phyloP scores from a whole-genome alignment of 2,113 vertebrate species.

The Tichodroma muraria region DNA sequence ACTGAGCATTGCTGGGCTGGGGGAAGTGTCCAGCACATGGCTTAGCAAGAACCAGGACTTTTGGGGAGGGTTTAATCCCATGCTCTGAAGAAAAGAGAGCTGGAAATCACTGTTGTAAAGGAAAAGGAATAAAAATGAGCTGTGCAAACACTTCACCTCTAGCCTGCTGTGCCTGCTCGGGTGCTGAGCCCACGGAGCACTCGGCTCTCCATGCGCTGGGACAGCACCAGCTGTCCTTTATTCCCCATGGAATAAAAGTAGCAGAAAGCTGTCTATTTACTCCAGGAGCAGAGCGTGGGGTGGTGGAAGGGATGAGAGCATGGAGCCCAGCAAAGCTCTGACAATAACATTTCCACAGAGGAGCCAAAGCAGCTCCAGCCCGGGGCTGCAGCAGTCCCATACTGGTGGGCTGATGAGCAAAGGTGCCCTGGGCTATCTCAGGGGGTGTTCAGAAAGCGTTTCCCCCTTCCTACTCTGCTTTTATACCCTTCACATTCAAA shows the following conservation, averaged over 20 bases:
- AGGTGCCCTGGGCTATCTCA: background rate
- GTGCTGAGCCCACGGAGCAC: background rate
- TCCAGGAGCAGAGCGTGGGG: background rate
- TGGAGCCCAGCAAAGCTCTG: background rate
- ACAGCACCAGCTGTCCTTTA: background rate
- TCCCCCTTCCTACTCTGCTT: background rate
- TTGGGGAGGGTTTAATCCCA: background rate
- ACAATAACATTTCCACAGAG: fast-evolving
- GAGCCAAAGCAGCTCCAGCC: background rate
- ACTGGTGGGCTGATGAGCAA: background rate
- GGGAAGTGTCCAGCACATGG: fast-evolving
- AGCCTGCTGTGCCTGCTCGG: background rate
- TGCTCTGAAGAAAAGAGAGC: background rate
- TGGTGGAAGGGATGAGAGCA: background rate
- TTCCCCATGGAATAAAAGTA: background rate
- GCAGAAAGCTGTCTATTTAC: background rate
- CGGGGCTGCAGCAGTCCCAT: background rate
- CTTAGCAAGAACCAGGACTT: background rate
- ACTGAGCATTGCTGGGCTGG: background rate
- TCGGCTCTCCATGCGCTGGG: fast-evolving
- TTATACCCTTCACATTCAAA: background rate
- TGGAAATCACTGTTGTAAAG: background rate
- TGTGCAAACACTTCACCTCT: background rate
- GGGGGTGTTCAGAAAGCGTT: fast-evolving
- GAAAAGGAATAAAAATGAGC: background rate